phyloP scores from a whole-genome alignment of 1,140 invertebrate species.

The Rhagoletis pomonella region DNA sequence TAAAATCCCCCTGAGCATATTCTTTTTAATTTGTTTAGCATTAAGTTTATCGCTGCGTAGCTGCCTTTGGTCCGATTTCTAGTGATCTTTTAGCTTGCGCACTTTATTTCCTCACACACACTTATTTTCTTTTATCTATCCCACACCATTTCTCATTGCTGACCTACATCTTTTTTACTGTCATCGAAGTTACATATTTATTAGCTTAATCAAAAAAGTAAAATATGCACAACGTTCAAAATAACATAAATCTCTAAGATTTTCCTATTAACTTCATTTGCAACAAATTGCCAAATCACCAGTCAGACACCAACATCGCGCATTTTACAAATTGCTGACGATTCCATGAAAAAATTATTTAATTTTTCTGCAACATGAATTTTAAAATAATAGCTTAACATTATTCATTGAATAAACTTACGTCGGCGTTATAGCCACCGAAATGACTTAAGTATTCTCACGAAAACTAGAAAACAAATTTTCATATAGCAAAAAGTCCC shows the following conservation, averaged over 20 bases:
- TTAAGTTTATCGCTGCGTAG: too few species aligned
- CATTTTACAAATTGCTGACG: neutral
- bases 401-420: neutral
- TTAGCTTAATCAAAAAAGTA: neutral
- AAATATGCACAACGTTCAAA: neutral
- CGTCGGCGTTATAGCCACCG: neutral
- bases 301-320: neutral
- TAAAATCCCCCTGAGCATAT: too few species aligned
- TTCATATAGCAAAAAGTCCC: too few species aligned
- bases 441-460: neutral
- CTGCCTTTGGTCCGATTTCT: too few species aligned
- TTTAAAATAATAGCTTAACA: slow-evolving; percentile 19
- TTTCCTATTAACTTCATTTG: slow-evolving; percentile 1
- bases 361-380: neutral
- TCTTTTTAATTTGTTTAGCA: too few species aligned
- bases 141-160: neutral
- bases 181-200: neutral
- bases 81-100: too few species aligned
- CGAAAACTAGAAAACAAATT: neutral
- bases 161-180: neutral
- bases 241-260: neutral
- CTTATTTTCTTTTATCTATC: too few species aligned
- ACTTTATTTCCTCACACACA: too few species aligned
- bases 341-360: neutral
- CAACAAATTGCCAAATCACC: slow-evolving; percentile 20